A percentile compares a stretch with the other conserved stretches of the same genome.
These are phyloP conservation scores for Gobionotothen gibberifrons DNA, from an alignment of 2,797 vertebrate species.

Conservation along the genomic window DNA sequence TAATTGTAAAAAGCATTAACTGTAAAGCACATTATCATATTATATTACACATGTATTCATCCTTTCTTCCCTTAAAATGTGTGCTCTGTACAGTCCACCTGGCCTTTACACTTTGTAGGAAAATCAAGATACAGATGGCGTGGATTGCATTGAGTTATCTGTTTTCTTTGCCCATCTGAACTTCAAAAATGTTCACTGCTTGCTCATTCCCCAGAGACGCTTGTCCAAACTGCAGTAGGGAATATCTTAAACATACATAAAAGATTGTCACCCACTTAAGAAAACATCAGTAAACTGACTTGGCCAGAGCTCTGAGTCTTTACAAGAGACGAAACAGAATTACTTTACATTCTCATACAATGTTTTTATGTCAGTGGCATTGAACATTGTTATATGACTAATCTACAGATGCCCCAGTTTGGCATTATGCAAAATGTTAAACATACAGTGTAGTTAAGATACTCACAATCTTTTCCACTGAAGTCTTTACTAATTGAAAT, in stretches of 20 bases:
- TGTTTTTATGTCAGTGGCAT: slow-evolving; percentile 40
- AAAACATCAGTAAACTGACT: slow-evolving; percentile 12
- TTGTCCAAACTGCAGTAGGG: slow-evolving; percentile 23
- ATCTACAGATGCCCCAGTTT: slow-evolving; percentile 37
- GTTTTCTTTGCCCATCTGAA: neutral
- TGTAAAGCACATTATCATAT: slow-evolving; percentile 24
- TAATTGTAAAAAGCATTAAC: slow-evolving; percentile 24
- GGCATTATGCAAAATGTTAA: slow-evolving; percentile 44
- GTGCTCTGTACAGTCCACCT: slow-evolving; percentile 45
- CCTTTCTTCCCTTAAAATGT: slow-evolving; percentile 24
- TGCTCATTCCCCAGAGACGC: slow-evolving; percentile 14
- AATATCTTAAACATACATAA: slow-evolving; percentile 11
- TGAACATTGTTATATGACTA: slow-evolving; percentile 33
- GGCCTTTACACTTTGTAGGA: slow-evolving; percentile 25
- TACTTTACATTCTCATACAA: slow-evolving; percentile 66
- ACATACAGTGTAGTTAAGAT: slow-evolving; percentile 41
- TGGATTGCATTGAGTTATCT: slow-evolving; percentile 22
- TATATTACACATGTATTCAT: slow-evolving; percentile 51
- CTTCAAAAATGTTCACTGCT: slow-evolving; percentile 21
- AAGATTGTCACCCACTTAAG: slow-evolving; percentile 60
- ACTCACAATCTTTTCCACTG: slow-evolving; percentile 59
- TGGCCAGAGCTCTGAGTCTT: slow-evolving; percentile 27
- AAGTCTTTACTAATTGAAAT: slow-evolving; percentile 21
- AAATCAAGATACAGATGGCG: slow-evolving; percentile 26
- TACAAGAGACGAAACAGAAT: slow-evolving; percentile 44